Conservation (phyloP, 2,113 vertebrate species). For the Glaucomys volans region DNA sequence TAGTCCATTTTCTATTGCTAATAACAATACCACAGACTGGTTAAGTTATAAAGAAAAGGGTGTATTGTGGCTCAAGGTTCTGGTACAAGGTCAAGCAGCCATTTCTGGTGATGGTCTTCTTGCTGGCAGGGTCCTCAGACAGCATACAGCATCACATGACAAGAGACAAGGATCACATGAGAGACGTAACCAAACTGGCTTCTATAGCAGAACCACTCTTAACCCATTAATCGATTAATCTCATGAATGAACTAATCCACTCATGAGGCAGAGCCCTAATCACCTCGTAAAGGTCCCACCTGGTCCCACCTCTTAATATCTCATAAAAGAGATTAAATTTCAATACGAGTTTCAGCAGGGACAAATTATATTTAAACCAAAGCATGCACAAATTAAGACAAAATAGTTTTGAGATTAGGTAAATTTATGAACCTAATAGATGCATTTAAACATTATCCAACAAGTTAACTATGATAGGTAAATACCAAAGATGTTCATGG, state of each 20-base stretch:
- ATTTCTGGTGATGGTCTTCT: neutral
- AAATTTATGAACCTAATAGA: neutral
- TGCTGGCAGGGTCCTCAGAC: neutral
- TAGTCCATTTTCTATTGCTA: neutral
- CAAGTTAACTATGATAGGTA: neutral
- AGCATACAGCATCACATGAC: neutral
- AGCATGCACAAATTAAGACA: neutral
- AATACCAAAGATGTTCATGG: constrained; percentile 22
- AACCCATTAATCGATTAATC: neutral
- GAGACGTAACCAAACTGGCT: neutral
- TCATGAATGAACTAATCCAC: neutral
- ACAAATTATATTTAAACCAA: neutral
- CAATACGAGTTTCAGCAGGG: neutral
- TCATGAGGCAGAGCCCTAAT: neutral
- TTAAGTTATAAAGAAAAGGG: neutral
- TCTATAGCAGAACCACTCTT: neutral
- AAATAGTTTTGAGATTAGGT: constrained; percentile 2
- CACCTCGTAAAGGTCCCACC: neutral
- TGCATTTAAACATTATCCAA: constrained; percentile 16
- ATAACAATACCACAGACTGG: neutral
- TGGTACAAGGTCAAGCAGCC: neutral
- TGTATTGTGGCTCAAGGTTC: neutral
- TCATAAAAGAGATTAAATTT: neutral
- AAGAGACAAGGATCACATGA: neutral
- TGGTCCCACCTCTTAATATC: neutral